These are phyloP conservation scores for Zaprionus ornatus DNA, from an alignment of 1,140 invertebrate genomes.

Conservation along the genomic window DNA sequence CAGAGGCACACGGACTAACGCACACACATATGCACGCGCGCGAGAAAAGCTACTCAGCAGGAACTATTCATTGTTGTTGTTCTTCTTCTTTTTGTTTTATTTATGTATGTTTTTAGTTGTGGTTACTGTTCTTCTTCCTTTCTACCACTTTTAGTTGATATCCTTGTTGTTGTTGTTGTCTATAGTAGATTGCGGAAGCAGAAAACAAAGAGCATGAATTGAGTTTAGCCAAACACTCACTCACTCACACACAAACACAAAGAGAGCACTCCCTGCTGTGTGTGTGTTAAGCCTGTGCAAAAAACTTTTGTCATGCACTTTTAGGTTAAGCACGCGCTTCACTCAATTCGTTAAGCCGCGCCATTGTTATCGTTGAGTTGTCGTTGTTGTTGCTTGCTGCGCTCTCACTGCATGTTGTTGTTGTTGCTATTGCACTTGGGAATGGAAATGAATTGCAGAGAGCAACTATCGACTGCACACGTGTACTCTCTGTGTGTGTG, in stretches of 20 bases:
- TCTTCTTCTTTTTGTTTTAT: slow-evolving; percentile 1
- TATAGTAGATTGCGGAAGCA: slow-evolving; percentile 57
- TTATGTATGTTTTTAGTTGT: slow-evolving; percentile 17
- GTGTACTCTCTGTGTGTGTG: background rate
- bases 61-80: slow-evolving; percentile 77
- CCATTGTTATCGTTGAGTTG: slow-evolving; percentile 46
- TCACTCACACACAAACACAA: slow-evolving; percentile 9
- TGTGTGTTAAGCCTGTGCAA: slow-evolving; percentile 16
- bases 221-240: slow-evolving; percentile 52
- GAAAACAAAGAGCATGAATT: slow-evolving; percentile 70
- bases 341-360: slow-evolving; percentile 70
- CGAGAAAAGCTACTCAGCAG: slow-evolving; percentile 74
- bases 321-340: slow-evolving; percentile 80
- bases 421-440: slow-evolving; percentile 66
- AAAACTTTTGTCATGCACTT: slow-evolving; percentile 59
- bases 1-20: slow-evolving; percentile 13
- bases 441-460: slow-evolving; percentile 66
- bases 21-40: slow-evolving; percentile 25
- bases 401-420: slow-evolving; percentile 23
- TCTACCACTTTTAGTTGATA: slow-evolving; percentile 33
- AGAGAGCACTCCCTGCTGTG: background rate
- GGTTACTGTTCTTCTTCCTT: slow-evolving; percentile 49
- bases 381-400: slow-evolving; percentile 38
- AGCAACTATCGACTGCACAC: slow-evolving; percentile 21
- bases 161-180: slow-evolving; percentile 50